phyloP scores from a whole-genome alignment of 2,797 vertebrate genomes.

The Chelon auratus region DNA sequence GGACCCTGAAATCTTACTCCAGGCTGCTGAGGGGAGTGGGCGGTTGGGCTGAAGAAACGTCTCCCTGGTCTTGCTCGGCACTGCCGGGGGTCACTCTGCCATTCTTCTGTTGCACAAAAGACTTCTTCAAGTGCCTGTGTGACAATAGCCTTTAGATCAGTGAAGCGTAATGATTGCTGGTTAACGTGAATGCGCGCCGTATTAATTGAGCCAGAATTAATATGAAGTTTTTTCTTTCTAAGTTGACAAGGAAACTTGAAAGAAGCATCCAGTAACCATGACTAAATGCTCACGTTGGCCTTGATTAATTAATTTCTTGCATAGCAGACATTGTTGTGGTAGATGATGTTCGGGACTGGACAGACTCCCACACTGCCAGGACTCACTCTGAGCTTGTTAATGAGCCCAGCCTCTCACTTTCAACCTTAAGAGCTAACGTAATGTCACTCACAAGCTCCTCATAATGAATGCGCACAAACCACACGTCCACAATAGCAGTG shows the following conservation, averaged over 20 bases:
- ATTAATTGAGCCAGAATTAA: slow-evolving; percentile 88
- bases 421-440: slow-evolving; percentile 60
- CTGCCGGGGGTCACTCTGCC: slow-evolving; percentile 80
- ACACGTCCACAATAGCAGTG: slow-evolving; percentile 63
- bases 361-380: slow-evolving; percentile 21
- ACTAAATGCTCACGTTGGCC: slow-evolving; percentile 44
- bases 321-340: slow-evolving; percentile 36
- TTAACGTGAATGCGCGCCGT: slow-evolving; percentile 76
- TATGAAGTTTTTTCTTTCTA: slow-evolving; percentile 59
- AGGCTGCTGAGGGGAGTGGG: slow-evolving; percentile 70
- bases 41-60: slow-evolving; percentile 72
- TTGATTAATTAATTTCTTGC: slow-evolving; percentile 22
- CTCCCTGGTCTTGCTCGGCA: slow-evolving; percentile 80
- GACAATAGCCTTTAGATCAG: slow-evolving; percentile 88
- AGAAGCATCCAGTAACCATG: slow-evolving; percentile 32
- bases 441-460: slow-evolving; percentile 62
- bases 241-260: slow-evolving; percentile 59
- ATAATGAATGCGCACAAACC: slow-evolving; percentile 67
- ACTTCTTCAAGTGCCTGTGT: slow-evolving; percentile 85
- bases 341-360: slow-evolving; percentile 24
- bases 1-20: slow-evolving; percentile 83
- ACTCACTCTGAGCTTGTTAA: slow-evolving; percentile 58
- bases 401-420: slow-evolving; percentile 73
- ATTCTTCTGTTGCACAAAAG: slow-evolving; percentile 85
- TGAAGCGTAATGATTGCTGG: slow-evolving; percentile 85